A percentile compares a stretch with the other conserved stretches of the same genome.
Evolutionary conservation across 2,888 invertebrate genomes (phyloP).

Genomic region (Chloroclystis v-ata): DNA sequence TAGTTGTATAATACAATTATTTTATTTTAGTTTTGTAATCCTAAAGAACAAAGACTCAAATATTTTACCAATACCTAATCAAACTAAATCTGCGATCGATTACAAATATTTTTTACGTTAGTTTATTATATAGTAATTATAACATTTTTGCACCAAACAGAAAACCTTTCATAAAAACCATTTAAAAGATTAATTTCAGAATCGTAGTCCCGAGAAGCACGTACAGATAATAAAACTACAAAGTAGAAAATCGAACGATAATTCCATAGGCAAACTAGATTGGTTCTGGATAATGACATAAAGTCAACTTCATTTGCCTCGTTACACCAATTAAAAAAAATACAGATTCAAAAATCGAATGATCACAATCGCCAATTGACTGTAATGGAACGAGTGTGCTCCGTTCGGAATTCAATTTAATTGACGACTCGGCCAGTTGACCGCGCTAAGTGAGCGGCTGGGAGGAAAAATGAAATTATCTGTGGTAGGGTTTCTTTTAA

Average conservation of each 20-base stretch:
- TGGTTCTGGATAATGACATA: slow-evolving; percentile 9
- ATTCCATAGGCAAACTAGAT: slow-evolving; percentile 14
- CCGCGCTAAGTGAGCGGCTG: slow-evolving; percentile 29
- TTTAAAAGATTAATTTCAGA: too few species aligned
- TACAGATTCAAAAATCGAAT: slow-evolving; percentile 31
- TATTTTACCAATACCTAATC: too few species aligned
- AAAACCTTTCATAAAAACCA: too few species aligned
- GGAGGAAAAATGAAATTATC: slow-evolving; percentile 31
- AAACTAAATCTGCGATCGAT: too few species aligned
- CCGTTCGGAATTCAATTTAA: slow-evolving; percentile 36
- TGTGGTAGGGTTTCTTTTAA: slow-evolving; percentile 2
- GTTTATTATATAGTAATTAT: too few species aligned
- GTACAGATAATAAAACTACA: background rate
- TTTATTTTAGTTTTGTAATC: too few species aligned
- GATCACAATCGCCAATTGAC: slow-evolving; percentile 34
- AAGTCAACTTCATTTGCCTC: slow-evolving; percentile 24
- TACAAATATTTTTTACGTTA: too few species aligned
- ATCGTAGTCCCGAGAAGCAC: too few species aligned
- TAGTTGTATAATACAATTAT: too few species aligned
- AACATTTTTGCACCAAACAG: too few species aligned
- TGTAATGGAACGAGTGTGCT: slow-evolving; percentile 35
- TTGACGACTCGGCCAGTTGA: slow-evolving; percentile 28
- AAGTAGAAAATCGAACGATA: slow-evolving; percentile 10
- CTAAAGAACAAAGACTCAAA: too few species aligned
- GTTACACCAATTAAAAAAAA: slow-evolving; percentile 27